These are phyloP conservation scores for Eupeodes corollae DNA, from an alignment of 1,140 invertebrate genomes.

Conservation along the genomic window DNA sequence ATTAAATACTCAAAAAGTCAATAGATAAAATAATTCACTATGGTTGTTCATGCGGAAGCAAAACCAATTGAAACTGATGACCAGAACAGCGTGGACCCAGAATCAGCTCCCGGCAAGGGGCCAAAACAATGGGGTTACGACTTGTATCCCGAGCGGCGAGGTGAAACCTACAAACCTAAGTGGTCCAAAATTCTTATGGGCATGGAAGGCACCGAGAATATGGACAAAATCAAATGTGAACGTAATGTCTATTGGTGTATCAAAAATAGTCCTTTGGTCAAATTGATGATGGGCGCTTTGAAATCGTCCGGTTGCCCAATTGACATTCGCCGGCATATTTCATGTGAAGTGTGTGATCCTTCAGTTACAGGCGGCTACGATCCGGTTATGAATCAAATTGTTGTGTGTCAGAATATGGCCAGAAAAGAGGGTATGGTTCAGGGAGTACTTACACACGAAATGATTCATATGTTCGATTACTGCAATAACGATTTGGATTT, in stretches of 20 bases:
- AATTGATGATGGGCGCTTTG: constrained; percentile 73
- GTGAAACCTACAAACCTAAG: constrained; percentile 43
- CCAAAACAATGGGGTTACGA: constrained; percentile 57
- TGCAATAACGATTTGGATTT: constrained; percentile 83
- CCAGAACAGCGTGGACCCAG: too few species aligned
- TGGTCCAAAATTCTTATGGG: constrained; percentile 46
- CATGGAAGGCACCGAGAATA: constrained; percentile 49
- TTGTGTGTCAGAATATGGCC: constrained; percentile 82
- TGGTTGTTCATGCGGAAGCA: too few species aligned
- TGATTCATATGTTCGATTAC: constrained; percentile 95
- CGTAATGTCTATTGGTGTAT: constrained; percentile 58
- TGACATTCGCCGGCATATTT: constrained; percentile 75
- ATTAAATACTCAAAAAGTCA: too few species aligned
- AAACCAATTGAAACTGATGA: too few species aligned
- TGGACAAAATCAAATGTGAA: constrained; percentile 70
- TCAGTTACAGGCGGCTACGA: constrained; percentile 86
- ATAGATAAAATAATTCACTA: too few species aligned
- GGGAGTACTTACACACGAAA: constrained; percentile 77
- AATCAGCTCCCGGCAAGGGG: not conserved
- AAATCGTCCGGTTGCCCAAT: constrained; percentile 72
- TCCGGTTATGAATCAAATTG: constrained; percentile 58
- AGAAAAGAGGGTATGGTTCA: constrained; percentile 53
- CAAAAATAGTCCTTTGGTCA: constrained; percentile 69
- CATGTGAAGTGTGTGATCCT: constrained; percentile 79
- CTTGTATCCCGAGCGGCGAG: constrained; percentile 74